phyloP scores from a whole-genome alignment of 2,888 invertebrate species.

The Polietes domitor region DNA sequence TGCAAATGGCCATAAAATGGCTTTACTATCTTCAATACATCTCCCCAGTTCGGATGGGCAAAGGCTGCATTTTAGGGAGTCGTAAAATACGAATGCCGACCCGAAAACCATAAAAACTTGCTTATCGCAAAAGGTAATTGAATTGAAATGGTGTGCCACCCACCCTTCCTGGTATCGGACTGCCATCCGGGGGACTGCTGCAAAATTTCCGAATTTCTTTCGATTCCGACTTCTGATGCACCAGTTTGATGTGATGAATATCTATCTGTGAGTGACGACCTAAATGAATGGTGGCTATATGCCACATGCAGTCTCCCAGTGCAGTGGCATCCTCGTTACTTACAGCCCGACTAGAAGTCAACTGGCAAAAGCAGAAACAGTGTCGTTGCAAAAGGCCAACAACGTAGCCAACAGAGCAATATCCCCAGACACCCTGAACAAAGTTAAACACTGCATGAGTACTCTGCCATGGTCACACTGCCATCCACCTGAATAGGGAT shows the following conservation, averaged over 20 bases:
- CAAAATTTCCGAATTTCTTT: no score
- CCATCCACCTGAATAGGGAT: neutral
- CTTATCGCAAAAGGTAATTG: conserved; percentile 46
- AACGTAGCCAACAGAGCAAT: conserved; percentile 47
- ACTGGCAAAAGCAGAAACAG: neutral
- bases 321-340: no score
- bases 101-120: conserved; percentile 45
- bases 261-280: no score
- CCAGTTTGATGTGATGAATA: no score
- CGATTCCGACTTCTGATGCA: no score
- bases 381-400: neutral
- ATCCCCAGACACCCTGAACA: conserved; percentile 39
- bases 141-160: conserved; percentile 23
- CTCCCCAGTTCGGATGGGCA: neutral
- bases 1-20: conserved; percentile 66
- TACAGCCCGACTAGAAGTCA: no score
- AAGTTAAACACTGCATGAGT: conserved; percentile 45
- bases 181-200: no score
- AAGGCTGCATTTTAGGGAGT: conserved; percentile 55
- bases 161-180: neutral
- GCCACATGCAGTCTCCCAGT: no score
- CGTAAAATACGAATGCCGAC: conserved; percentile 42
- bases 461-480: neutral
- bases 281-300: no score
- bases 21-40: conserved; percentile 39